Evolutionary conservation across 2,888 invertebrate species (phyloP).

Genomic region (Archips crataeganus): DNA sequence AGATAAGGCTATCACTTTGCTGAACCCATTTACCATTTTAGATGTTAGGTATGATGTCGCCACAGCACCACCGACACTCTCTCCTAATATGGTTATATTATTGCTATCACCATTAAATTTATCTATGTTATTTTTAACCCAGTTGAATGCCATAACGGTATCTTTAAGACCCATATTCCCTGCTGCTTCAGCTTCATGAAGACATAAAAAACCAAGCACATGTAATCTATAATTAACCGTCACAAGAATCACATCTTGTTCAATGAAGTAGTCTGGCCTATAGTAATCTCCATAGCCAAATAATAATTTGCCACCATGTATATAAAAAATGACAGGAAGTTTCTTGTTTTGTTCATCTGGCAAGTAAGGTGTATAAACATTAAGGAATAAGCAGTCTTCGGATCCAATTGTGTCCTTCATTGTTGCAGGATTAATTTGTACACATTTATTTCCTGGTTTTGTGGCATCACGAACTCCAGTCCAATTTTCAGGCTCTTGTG

Average conservation of each 20-base stretch:
- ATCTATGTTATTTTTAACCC: slow-evolving; percentile 70
- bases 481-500: slow-evolving; percentile 66
- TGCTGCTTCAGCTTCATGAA: slow-evolving; percentile 70
- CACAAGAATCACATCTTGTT: slow-evolving; percentile 70
- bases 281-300: slow-evolving; percentile 83
- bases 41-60: slow-evolving; percentile 62
- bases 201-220: slow-evolving; percentile 70
- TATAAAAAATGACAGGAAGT: slow-evolving; percentile 83
- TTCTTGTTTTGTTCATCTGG: slow-evolving; percentile 62
- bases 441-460: slow-evolving; percentile 72
- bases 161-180: slow-evolving; percentile 77
- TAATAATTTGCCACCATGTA: slow-evolving; percentile 85
- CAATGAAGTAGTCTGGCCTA: slow-evolving; percentile 69
- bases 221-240: slow-evolving; percentile 74
- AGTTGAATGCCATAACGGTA: slow-evolving; percentile 67
- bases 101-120: slow-evolving; percentile 67
- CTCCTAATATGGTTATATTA: slow-evolving; percentile 72
- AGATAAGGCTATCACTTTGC: slow-evolving; percentile 70
- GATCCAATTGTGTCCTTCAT: slow-evolving; percentile 74
- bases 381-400: slow-evolving; percentile 90
- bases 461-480: slow-evolving; percentile 68
- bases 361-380: slow-evolving; percentile 87
- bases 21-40: slow-evolving; percentile 63
- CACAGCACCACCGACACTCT: slow-evolving; percentile 71
- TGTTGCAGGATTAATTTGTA: slow-evolving; percentile 76